A percentile compares a stretch with the other conserved stretches of the same genome.
These are phyloP conservation scores for Leptinotarsa haldemani DNA, from an alignment of 2,888 invertebrate genomes.

Conservation along the genomic window DNA sequence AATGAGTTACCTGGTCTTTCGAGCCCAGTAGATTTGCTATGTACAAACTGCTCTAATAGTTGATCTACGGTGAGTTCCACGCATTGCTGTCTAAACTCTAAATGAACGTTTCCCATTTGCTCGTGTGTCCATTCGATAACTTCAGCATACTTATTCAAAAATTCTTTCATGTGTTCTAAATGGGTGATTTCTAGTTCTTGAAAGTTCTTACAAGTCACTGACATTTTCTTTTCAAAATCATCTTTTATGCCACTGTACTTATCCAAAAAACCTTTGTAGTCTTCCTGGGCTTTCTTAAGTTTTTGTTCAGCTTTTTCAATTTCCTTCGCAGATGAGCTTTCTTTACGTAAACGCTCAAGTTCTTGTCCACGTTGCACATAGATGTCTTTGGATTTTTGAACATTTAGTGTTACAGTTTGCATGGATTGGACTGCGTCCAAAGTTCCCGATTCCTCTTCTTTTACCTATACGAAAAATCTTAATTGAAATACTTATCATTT, in stretches of 20 bases:
- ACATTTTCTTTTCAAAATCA: constrained; percentile 97
- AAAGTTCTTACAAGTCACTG: constrained; percentile 90
- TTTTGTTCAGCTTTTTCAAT: constrained; percentile 94
- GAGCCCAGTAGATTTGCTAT: constrained; percentile 91
- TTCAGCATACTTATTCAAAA: constrained; percentile 89
- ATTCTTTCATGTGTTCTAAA: constrained; percentile 94
- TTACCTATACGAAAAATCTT: constrained; percentile 70
- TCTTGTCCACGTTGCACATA: constrained; percentile 89
- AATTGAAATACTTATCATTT: neutral
- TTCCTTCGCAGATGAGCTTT: constrained; percentile 90
- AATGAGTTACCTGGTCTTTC: constrained; percentile 84
- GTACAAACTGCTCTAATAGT: constrained; percentile 90
- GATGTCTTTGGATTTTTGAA: constrained; percentile 92
- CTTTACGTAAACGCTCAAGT: constrained; percentile 89
- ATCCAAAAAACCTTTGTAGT: constrained; percentile 90
- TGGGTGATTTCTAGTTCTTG: constrained; percentile 95
- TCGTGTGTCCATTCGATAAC: constrained; percentile 90
- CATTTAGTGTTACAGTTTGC: constrained; percentile 87
- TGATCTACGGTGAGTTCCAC: constrained; percentile 93
- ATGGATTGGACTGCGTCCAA: constrained; percentile 89
- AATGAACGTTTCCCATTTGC: constrained; percentile 92
- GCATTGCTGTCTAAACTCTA: constrained; percentile 92
- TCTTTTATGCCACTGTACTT: constrained; percentile 92
- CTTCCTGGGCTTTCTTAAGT: constrained; percentile 93
- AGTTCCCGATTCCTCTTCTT: constrained; percentile 94